Evolutionary conservation across 2,113 vertebrate species (phyloP).

Genomic region (Malurus elegans): DNA sequence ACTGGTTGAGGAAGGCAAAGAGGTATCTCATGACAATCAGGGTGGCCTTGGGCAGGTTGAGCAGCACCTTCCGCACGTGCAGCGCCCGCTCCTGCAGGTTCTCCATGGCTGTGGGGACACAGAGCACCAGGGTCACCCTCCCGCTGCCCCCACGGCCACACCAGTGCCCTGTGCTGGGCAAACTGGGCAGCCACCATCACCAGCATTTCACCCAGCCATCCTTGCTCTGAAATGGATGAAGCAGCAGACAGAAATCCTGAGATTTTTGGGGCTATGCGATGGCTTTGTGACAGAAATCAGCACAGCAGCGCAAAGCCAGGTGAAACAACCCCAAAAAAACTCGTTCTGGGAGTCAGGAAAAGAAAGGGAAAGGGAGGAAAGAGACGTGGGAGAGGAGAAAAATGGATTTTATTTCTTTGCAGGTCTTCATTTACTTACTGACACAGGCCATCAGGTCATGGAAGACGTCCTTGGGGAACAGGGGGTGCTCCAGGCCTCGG

Average conservation of each 20-base stretch:
- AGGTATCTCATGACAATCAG: slow-evolving; percentile 98
- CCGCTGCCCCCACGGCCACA: no score
- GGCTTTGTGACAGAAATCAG: background rate
- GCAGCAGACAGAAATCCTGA: no score
- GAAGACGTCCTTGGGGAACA: slow-evolving; percentile 98
- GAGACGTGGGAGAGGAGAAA: background rate
- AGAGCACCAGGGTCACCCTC: background rate
- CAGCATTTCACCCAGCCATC: no score
- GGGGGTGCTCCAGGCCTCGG: slow-evolving; percentile 89
- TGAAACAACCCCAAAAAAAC: background rate
- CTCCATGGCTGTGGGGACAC: slow-evolving; percentile 86
- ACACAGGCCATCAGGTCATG: slow-evolving; percentile 95
- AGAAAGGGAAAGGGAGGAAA: background rate
- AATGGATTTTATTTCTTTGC: background rate
- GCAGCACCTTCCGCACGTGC: slow-evolving; percentile 89
- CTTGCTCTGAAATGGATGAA: no score
- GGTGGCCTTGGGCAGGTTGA: slow-evolving; percentile 85
- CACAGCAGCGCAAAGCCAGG: background rate
- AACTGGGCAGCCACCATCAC: background rate
- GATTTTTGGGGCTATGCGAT: no score
- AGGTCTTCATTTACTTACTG: slow-evolving; percentile 80
- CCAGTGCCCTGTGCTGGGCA: no score
- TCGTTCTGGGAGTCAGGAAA: background rate
- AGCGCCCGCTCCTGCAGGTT: slow-evolving; percentile 90
- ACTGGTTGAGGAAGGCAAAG: slow-evolving; percentile 97